These are phyloP conservation scores for Marronus borbonicus DNA, from an alignment of 2,888 invertebrate genomes.

Conservation along the genomic window DNA sequence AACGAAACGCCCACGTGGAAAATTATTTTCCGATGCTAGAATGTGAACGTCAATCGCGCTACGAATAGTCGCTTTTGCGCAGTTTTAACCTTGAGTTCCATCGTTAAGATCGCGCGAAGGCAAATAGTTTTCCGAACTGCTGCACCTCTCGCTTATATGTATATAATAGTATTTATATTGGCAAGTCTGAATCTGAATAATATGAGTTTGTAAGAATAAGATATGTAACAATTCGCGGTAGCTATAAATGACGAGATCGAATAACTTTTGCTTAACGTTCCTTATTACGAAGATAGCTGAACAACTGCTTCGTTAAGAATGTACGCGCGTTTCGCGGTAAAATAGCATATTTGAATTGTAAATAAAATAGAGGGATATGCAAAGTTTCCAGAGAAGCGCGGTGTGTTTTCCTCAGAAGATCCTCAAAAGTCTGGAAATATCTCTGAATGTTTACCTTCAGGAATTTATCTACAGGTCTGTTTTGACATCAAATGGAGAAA, in stretches of 20 bases:
- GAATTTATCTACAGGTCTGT: no score
- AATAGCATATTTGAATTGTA: no score
- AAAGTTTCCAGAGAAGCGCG: no score
- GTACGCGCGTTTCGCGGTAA: background rate
- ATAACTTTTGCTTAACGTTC: background rate
- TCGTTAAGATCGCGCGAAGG: background rate
- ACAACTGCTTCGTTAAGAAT: no score
- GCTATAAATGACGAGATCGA: conserved; percentile 11
- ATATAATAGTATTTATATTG: background rate
- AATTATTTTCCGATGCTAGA: conserved; percentile 45
- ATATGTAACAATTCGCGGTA: conserved; percentile 1
- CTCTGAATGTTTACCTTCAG: no score
- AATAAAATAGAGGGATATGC: no score
- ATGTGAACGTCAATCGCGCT: conserved; percentile 29
- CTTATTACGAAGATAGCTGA: background rate
- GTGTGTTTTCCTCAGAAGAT: no score
- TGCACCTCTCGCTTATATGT: conserved; percentile 10
- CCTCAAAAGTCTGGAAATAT: no score
- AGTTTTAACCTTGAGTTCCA: conserved; percentile 28
- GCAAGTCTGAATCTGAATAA: background rate
- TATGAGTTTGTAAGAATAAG: background rate
- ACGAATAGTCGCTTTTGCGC: conserved; percentile 16
- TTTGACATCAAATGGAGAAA: no score
- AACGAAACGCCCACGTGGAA: conserved; percentile 43
- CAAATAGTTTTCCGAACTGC: conserved; percentile 29